phyloP scores from a whole-genome alignment of 2,797 vertebrate species.

The Mormyrus proboscirostris region DNA sequence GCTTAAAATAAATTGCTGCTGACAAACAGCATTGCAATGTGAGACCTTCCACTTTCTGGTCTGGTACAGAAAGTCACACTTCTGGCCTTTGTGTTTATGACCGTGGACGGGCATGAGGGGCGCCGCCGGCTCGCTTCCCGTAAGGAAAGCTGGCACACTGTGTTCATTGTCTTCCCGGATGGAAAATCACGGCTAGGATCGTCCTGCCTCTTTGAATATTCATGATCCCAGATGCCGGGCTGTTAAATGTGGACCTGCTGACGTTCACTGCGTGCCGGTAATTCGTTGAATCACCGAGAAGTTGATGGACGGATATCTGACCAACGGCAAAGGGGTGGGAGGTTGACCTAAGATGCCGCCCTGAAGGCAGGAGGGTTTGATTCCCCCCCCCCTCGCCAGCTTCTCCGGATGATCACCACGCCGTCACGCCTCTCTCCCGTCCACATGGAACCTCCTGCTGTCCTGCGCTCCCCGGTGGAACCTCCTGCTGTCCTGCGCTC shows the following conservation, averaged over 20 bases:
- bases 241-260: background rate
- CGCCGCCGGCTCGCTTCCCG: background rate
- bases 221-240: background rate
- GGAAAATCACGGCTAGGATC: background rate
- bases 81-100: background rate
- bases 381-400: background rate
- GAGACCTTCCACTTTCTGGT: background rate
- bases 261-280: background rate
- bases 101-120: too few relatives aligned
- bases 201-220: slow-evolving; percentile 1
- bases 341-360: background rate
- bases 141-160: background rate
- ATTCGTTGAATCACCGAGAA: background rate
- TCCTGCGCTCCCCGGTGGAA: background rate
- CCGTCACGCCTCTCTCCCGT: background rate
- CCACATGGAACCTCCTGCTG: background rate
- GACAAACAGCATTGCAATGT: background rate
- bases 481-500: background rate
- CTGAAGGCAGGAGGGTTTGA: background rate
- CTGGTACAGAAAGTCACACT: background rate
- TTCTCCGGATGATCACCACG: background rate
- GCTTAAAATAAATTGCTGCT: background rate
- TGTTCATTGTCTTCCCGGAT: slow-evolving; percentile 4
- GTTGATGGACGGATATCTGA: background rate
- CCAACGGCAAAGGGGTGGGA: background rate